Conservation (phyloP, 1,140 invertebrate genomes). For the Sycophila sp. region DNA sequence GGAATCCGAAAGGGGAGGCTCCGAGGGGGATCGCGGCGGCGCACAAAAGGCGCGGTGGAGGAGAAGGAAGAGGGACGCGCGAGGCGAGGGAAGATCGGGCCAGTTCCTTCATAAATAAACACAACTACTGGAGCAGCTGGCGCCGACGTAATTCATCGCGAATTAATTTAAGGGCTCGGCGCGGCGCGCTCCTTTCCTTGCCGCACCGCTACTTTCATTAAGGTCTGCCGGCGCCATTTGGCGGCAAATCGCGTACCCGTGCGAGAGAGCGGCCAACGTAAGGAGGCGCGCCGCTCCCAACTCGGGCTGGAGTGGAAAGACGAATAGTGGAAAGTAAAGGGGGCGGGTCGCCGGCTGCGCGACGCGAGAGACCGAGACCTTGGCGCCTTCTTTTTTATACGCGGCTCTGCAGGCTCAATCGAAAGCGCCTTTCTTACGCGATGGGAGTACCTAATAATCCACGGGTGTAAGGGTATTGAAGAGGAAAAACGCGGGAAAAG, state of each 20-base stretch:
- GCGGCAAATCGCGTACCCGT: slow-evolving; percentile 46
- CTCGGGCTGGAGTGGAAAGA: not conserved
- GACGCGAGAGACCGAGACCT: no score
- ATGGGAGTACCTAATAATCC: no score
- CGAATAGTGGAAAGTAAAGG: not conserved
- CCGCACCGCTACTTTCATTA: slow-evolving; percentile 63
- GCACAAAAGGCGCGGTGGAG: not conserved
- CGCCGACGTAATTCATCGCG: slow-evolving; percentile 67
- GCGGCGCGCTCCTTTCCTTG: slow-evolving; percentile 46
- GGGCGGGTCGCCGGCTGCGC: not conserved
- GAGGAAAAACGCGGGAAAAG: no score
- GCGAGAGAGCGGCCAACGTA: not conserved
- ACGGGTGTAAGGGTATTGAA: no score
- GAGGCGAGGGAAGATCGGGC: slow-evolving; percentile 52
- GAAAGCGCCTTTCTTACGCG: no score
- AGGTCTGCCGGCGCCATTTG: slow-evolving; percentile 66
- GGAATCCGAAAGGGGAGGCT: slow-evolving; percentile 23
- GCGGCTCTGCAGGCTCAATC: no score
- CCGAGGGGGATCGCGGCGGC: not conserved
- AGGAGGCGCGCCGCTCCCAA: not conserved
- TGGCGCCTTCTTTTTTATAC: no score
- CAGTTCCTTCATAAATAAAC: slow-evolving; percentile 67
- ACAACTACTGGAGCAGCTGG: slow-evolving; percentile 66
- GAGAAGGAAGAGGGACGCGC: not conserved
- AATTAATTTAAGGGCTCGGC: slow-evolving; percentile 65